A percentile compares a stretch with the other conserved stretches of the same genome.
phyloP scores from a whole-genome alignment of 2,888 invertebrate species.

The Lithophane semibrunnea region DNA sequence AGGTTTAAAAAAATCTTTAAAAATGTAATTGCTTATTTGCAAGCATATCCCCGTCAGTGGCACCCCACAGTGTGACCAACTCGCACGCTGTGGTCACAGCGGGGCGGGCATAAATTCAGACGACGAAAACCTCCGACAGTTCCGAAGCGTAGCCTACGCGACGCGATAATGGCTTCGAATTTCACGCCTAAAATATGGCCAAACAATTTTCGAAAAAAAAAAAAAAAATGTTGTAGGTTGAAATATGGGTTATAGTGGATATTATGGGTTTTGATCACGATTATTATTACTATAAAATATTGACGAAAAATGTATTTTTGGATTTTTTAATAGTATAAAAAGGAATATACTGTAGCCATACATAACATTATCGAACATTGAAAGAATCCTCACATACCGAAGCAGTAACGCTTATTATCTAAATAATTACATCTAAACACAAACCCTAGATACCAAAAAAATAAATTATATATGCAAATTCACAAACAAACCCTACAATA shows the following conservation, averaged over 20 bases:
- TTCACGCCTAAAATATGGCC: slow-evolving; percentile 72
- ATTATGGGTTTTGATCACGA: slow-evolving; percentile 1
- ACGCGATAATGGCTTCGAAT: slow-evolving; percentile 77
- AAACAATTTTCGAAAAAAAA: slow-evolving; percentile 49
- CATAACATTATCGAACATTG: not conserved
- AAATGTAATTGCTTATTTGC: not conserved
- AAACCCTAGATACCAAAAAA: slow-evolving; percentile 70
- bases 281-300: not conserved
- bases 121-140: slow-evolving; percentile 76
- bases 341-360: not conserved
- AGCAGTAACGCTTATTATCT: not conserved
- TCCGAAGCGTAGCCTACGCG: slow-evolving; percentile 71
- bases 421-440: slow-evolving; percentile 28
- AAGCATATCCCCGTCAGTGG: slow-evolving; percentile 44
- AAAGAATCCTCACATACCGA: not conserved
- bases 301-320: not conserved
- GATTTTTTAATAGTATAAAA: not conserved
- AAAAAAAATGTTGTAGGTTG: slow-evolving; percentile 29
- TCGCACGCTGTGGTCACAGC: slow-evolving; percentile 74
- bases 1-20: not conserved
- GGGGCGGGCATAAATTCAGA: slow-evolving; percentile 78
- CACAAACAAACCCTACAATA: slow-evolving; percentile 80
- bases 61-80: slow-evolving; percentile 60
- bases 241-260: slow-evolving; percentile 10
- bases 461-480: slow-evolving; percentile 81